These are phyloP conservation scores for Lasioglossum malachurum DNA, from an alignment of 2,888 invertebrate species.

Conservation along the genomic window DNA sequence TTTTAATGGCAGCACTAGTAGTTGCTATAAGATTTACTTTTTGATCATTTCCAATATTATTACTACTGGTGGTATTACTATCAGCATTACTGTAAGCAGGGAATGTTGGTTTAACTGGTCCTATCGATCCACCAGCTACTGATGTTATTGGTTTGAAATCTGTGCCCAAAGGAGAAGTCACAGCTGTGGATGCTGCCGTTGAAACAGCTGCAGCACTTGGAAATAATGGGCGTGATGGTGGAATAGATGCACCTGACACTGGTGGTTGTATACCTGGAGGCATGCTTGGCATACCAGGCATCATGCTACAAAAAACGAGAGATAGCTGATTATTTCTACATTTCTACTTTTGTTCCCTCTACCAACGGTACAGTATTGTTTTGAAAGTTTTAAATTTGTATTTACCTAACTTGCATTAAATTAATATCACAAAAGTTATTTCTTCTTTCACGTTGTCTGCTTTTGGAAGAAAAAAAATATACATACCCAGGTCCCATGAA, in stretches of 20 bases:
- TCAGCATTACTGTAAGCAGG: slow-evolving; percentile 88
- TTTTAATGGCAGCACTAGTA: slow-evolving; percentile 94
- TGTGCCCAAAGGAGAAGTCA: slow-evolving; percentile 86
- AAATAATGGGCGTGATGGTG: slow-evolving; percentile 91
- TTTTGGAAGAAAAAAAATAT: slow-evolving; percentile 53
- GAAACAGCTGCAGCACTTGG: slow-evolving; percentile 90
- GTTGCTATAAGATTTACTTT: slow-evolving; percentile 89
- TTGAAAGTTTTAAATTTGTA: slow-evolving; percentile 45
- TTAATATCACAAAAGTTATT: slow-evolving; percentile 58
- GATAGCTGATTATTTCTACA: slow-evolving; percentile 35
- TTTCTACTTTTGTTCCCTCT: neutral
- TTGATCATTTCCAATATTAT: slow-evolving; percentile 85
- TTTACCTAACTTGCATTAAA: slow-evolving; percentile 62
- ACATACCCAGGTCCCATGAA: slow-evolving; percentile 90
- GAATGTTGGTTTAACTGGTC: slow-evolving; percentile 90
- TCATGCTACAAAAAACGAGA: slow-evolving; percentile 83
- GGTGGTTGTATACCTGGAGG: slow-evolving; percentile 85
- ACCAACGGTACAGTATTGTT: slow-evolving; percentile 3
- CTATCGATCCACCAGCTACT: slow-evolving; percentile 83
- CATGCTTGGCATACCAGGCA: slow-evolving; percentile 85
- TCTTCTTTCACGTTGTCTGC: slow-evolving; percentile 58
- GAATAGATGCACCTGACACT: slow-evolving; percentile 78
- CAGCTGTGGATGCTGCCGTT: slow-evolving; percentile 86
- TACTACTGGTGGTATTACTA: slow-evolving; percentile 82
- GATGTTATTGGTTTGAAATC: slow-evolving; percentile 87